phyloP scores from a whole-genome alignment of 2,888 invertebrate species.

The Andrena camellia region DNA sequence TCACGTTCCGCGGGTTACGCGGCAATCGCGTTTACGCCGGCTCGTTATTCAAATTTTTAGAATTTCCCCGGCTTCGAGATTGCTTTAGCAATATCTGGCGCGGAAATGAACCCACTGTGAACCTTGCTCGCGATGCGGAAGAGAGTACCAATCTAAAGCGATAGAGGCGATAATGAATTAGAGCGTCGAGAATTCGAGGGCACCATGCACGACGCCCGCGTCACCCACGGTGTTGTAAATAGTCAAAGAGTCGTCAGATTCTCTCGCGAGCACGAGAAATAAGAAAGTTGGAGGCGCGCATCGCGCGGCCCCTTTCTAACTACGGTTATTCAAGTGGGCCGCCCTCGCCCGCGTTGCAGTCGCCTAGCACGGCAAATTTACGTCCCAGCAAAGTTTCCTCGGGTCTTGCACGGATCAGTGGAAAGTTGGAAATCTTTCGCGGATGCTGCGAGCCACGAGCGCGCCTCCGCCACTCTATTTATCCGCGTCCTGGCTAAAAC shows the following conservation, averaged over 20 bases:
- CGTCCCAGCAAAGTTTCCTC: conserved; percentile 35
- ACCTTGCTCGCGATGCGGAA: background rate
- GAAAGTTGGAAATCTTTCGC: conserved; percentile 53
- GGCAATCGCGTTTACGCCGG: conserved; percentile 16
- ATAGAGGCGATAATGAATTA: too few species aligned
- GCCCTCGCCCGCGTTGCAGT: background rate
- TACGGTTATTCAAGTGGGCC: conserved; percentile 39
- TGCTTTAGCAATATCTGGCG: background rate
- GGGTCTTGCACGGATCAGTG: conserved; percentile 46
- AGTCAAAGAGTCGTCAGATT: too few species aligned
- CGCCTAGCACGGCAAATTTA: conserved; percentile 42
- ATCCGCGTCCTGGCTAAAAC: conserved; percentile 31
- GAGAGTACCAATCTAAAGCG: too few species aligned
- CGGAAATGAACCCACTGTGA: background rate
- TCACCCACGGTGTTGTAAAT: too few species aligned
- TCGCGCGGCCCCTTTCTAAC: background rate
- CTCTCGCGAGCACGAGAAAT: too few species aligned
- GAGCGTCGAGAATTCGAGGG: too few species aligned
- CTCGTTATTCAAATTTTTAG: background rate
- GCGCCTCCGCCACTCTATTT: conserved; percentile 35
- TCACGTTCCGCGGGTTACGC: background rate
- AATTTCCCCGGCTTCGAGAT: background rate
- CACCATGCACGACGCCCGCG: too few species aligned
- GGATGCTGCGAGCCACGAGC: conserved; percentile 27
- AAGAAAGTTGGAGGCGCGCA: background rate